Conservation (phyloP, 1,140 invertebrate genomes). For the Drosophila leontia region DNA sequence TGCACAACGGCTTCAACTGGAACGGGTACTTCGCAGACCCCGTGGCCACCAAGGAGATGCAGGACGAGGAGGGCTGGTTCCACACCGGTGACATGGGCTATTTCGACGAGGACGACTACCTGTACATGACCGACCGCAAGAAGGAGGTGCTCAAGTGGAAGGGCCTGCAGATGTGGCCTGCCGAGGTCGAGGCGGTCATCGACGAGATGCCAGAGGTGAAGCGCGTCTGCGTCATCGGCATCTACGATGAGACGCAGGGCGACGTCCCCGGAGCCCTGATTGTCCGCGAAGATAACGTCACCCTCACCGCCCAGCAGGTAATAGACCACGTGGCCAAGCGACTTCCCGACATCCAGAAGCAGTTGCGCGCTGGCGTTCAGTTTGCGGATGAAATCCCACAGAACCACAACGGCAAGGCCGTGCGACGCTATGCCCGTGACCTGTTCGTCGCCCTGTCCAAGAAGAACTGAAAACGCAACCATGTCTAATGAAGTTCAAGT, state of each 20-base stretch:
- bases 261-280: constrained; percentile 65
- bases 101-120: constrained; percentile 88
- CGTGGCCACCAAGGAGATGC: constrained; percentile 86
- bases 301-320: constrained; percentile 54
- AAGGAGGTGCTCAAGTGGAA: constrained; percentile 92
- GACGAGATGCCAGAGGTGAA: constrained; percentile 49
- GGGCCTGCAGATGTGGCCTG: constrained; percentile 77
- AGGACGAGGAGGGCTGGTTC: constrained; percentile 89
- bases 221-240: constrained; percentile 67
- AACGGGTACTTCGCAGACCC: constrained; percentile 85
- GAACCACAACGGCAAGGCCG: constrained; percentile 88
- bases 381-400: constrained; percentile 87
- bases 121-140: constrained; percentile 90
- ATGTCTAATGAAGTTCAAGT: neutral
- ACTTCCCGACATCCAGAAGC: constrained; percentile 85
- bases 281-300: constrained; percentile 26
- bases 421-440: constrained; percentile 85
- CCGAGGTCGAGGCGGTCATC: constrained; percentile 67
- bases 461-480: constrained; percentile 16
- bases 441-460: constrained; percentile 57
- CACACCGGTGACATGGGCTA: constrained; percentile 90
- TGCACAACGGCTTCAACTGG: constrained; percentile 71
- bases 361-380: constrained; percentile 87
- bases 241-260: constrained; percentile 49
- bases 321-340: constrained; percentile 57